Evolutionary conservation across 2,888 invertebrate species (phyloP).

Genomic region (Agrotis clavis): DNA sequence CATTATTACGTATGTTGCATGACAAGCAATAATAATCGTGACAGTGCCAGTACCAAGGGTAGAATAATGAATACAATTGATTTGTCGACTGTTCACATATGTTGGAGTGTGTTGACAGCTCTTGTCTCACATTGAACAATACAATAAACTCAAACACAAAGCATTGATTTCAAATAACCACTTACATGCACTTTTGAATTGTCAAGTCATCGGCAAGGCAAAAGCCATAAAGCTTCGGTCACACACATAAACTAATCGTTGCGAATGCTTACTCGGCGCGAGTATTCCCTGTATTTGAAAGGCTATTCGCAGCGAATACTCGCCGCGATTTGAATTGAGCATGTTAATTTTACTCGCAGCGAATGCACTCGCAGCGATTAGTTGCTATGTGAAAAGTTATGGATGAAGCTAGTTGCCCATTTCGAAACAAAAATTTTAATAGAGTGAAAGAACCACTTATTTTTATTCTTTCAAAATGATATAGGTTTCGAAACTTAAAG

Average conservation of each 20-base stretch:
- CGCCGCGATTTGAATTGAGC: too few species aligned
- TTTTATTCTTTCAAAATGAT: too few species aligned
- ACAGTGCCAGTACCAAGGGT: too few species aligned
- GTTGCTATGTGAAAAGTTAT: too few species aligned
- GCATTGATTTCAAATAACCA: background rate
- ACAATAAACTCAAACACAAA: background rate
- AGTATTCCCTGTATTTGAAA: too few species aligned
- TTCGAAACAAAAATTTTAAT: background rate
- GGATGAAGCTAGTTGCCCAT: background rate
- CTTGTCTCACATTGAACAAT: background rate
- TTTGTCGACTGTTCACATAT: background rate
- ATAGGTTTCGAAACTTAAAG: background rate
- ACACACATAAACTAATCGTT: too few species aligned
- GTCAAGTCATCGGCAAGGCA: background rate
- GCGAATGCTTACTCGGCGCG: too few species aligned
- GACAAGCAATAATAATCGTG: background rate
- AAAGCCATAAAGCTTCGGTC: background rate
- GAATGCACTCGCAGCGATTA: too few species aligned
- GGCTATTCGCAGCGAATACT: too few species aligned
- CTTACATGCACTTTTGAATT: background rate
- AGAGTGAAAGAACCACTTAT: too few species aligned
- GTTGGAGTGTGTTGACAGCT: too few species aligned
- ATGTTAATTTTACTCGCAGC: too few species aligned
- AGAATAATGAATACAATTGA: background rate
- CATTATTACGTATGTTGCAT: conserved; percentile 1